phyloP scores from a whole-genome alignment of 2,113 vertebrate species.

The Pteropus alecto region DNA sequence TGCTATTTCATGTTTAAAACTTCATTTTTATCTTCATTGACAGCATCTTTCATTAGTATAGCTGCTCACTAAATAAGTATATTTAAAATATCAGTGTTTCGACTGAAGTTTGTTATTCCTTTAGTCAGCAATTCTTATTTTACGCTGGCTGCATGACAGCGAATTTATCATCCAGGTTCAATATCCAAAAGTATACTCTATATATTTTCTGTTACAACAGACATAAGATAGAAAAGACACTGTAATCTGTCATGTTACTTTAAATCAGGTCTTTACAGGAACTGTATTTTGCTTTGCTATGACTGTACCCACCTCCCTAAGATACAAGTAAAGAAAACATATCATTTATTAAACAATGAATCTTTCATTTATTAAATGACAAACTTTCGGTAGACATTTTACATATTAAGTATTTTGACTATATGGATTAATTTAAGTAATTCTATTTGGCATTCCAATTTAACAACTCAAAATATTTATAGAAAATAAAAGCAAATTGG shows the following conservation, averaged over 20 bases:
- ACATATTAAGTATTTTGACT: constrained; percentile 58
- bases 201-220: not conserved
- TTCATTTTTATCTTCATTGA: not conserved
- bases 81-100: not conserved
- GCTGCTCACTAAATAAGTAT: not conserved
- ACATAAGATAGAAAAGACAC: not conserved
- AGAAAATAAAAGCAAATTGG: constrained; percentile 61
- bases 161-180: not conserved
- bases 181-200: not conserved
- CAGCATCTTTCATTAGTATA: not conserved
- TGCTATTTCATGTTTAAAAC: not conserved
- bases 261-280: not conserved
- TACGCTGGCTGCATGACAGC: not conserved
- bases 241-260: not conserved
- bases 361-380: constrained; percentile 34
- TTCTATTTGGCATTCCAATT: constrained; percentile 54
- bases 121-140: not conserved
- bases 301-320: not conserved
- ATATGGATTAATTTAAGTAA: constrained; percentile 35
- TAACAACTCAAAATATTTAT: constrained; percentile 64
- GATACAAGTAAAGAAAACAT: constrained; percentile 5
- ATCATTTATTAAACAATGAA: not conserved
- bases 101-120: not conserved
- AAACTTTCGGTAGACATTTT: constrained; percentile 65
- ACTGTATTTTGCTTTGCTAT: not conserved